Conservation (phyloP, 1,140 invertebrate genomes). For the Macrotrachela quadricornifera region DNA sequence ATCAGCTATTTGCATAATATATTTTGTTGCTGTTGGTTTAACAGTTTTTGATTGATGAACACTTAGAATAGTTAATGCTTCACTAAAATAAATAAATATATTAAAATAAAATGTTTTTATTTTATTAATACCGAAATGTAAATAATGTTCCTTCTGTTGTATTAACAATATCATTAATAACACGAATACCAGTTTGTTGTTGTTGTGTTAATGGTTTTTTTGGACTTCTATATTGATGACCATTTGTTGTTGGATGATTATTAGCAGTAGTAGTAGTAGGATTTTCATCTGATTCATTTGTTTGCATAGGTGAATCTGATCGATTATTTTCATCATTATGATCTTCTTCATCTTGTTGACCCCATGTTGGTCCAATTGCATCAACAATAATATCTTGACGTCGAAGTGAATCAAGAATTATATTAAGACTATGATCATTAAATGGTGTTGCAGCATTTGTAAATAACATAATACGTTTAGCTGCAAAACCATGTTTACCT, state of each 20-base stretch:
- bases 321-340: slow-evolving; percentile 17
- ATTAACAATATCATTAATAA: neutral
- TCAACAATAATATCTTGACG: neutral
- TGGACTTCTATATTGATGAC: neutral
- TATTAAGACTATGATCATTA: slow-evolving; percentile 13
- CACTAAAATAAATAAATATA: slow-evolving; percentile 31
- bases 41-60: slow-evolving; percentile 29
- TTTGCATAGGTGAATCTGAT: slow-evolving; percentile 19
- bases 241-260: neutral
- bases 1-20: slow-evolving; percentile 22
- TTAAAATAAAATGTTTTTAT: slow-evolving; percentile 11
- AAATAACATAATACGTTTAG: slow-evolving; percentile 26
- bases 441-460: slow-evolving; percentile 27
- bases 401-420: too few relatives aligned
- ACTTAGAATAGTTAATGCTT: slow-evolving; percentile 32
- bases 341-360: slow-evolving; percentile 18
- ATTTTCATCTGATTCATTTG: slow-evolving; percentile 19
- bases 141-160: neutral
- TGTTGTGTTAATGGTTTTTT: neutral
- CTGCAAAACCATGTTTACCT: slow-evolving; percentile 21
- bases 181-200: neutral
- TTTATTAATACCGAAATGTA: neutral
- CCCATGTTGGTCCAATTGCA: slow-evolving; percentile 8
- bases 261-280: slow-evolving; percentile 18
- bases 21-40: slow-evolving; percentile 31